Base-by-base conservation (phyloP, 1,140 invertebrate species). In the Lasioglossum albipes region DNA sequence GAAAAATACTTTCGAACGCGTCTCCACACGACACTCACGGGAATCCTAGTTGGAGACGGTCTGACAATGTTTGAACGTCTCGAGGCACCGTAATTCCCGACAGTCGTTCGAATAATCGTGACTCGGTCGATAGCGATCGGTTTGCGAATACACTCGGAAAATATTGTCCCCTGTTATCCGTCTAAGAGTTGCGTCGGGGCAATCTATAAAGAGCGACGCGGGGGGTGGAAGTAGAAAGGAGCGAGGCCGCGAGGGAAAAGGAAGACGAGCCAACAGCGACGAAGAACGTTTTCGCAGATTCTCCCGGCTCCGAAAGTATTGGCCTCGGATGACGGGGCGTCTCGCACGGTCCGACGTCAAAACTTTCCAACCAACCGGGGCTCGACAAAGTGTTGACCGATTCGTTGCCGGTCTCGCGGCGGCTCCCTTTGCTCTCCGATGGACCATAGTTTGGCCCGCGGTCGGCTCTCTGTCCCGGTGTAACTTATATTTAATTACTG, bases 401-500 rank as follows among this genome's bases (percentile, higher is more conserved):
- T 72, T 42, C 9, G 22, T 13, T 6, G 10, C 18, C 41, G 13
- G 20, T 73, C 9, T 31, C 13, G 2, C 42, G 10, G 18, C 18
- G 45, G 13, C 22, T 67, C 27, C 13, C 66, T 42, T 27, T 31
- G 1, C 79, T 22, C 66, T 13, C n/a, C 74, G 59, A 69, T 16
- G 78, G 81, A 75, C 85, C 65, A 87, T 87, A 87, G 81, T 88
- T 86, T 68, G n/a, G 52, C 73, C 57, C n/a, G 57, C 20, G 20
- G 57, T 7, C 57, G 57, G 20, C 20, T 20, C 65, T 67, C 72
- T 74, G 59, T 69, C 72, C 52, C 52, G 71, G 78, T 89, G 84
- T 88, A 92, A 91, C 89, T 90, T 90, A 90, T 91, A 91, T 91
- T 92, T 91, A 91, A 93, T 93, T 92, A 92, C 89, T 87, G 90